These are phyloP conservation scores for Luffia ferchaultella DNA, from an alignment of 2,888 invertebrate species.

Conservation along the genomic window DNA sequence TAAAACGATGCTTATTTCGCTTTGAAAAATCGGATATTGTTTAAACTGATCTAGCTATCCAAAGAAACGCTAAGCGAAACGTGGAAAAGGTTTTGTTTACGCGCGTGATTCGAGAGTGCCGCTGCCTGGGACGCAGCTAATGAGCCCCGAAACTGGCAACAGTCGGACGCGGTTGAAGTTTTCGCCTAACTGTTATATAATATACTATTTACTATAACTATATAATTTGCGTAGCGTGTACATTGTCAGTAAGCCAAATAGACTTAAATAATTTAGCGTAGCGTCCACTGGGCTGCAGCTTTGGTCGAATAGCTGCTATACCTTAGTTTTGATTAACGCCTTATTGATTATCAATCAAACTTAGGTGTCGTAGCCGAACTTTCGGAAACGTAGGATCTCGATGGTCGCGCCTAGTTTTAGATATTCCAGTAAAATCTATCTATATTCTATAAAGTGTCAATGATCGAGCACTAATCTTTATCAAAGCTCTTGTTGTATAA, in stretches of 20 bases:
- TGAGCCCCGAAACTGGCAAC: background rate
- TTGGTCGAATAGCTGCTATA: conserved; percentile 14
- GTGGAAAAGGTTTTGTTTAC: no score
- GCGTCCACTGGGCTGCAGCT: conserved; percentile 49
- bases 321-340: conserved; percentile 5
- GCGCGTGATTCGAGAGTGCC: no score
- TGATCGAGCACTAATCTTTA: no score
- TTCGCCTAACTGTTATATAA: conserved; percentile 14
- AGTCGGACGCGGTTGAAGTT: conserved; percentile 7
- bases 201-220: conserved; percentile 12
- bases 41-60: no score
- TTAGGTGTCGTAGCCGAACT: background rate
- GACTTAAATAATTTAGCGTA: conserved; percentile 32
- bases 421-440: background rate
- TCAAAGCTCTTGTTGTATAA: no score
- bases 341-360: conserved; percentile 1
- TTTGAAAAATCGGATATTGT: background rate
- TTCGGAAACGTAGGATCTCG: background rate
- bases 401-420: background rate
- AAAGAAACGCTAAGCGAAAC: background rate
- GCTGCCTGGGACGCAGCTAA: no score
- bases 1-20: background rate
- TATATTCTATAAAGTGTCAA: no score
- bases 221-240: conserved; percentile 28
- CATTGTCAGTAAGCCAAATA: conserved; percentile 38